Percentiles rank a stretch among this genome's conserved stretches.
These are phyloP conservation scores for Columba livia DNA, from an alignment of 2,113 vertebrate genomes.

Conservation along the genomic window DNA sequence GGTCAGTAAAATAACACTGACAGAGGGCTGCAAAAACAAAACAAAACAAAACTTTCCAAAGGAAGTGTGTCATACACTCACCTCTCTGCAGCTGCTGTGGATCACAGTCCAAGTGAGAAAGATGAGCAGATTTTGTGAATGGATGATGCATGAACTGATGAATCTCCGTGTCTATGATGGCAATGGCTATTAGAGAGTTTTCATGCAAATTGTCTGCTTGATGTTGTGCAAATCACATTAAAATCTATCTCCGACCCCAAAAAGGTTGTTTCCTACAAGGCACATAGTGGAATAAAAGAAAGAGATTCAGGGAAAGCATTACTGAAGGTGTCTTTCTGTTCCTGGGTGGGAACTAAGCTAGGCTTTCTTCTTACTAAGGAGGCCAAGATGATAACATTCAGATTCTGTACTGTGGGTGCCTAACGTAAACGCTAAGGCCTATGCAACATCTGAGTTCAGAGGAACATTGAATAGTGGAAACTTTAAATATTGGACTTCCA, in stretches of 20 bases:
- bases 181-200: neutral
- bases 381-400: neutral
- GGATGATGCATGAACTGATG: neutral
- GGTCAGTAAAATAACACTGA: neutral
- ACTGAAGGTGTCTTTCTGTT: neutral
- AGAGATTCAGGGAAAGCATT: neutral
- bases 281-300: neutral
- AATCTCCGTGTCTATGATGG: neutral
- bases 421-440: neutral
- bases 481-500: neutral
- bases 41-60: neutral
- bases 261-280: neutral
- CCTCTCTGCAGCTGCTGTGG: neutral
- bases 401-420: neutral
- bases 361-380: neutral
- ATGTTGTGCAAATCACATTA: neutral
- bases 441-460: neutral
- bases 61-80: neutral
- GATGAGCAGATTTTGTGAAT: neutral
- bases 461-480: neutral
- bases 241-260: neutral
- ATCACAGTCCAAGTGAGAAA: neutral
- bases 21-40: neutral
- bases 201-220: neutral
- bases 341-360: neutral